Percentiles rank a stretch among this genome's conserved stretches.
Conservation (phyloP, 2,797 vertebrate species). For the Etheostoma perlongum region DNA sequence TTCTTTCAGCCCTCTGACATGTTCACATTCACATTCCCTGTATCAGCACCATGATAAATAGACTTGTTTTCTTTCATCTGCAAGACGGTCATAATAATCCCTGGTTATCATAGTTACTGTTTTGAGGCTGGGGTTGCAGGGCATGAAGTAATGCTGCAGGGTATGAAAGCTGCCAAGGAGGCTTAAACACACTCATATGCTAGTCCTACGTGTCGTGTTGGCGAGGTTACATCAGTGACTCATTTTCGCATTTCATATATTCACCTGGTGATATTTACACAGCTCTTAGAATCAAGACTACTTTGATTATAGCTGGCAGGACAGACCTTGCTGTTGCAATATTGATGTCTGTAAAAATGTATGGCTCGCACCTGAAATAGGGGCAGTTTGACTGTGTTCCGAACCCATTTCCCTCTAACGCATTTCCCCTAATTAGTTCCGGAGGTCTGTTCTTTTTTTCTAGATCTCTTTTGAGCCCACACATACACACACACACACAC, state of each 20-base stretch:
- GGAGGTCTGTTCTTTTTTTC: slow-evolving; percentile 63
- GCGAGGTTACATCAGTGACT: slow-evolving; percentile 33
- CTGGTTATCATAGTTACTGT: slow-evolving; percentile 34
- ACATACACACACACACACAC: background rate
- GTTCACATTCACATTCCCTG: slow-evolving; percentile 16
- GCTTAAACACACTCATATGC: slow-evolving; percentile 25
- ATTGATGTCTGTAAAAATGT: slow-evolving; percentile 73
- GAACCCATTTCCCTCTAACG: slow-evolving; percentile 72
- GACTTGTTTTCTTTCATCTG: slow-evolving; percentile 17
- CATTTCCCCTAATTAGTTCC: slow-evolving; percentile 79
- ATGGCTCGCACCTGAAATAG: slow-evolving; percentile 68
- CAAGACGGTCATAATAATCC: slow-evolving; percentile 22
- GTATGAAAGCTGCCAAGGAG: slow-evolving; percentile 27
- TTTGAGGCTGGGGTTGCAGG: background rate
- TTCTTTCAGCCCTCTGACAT: slow-evolving; percentile 32
- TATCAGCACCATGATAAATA: slow-evolving; percentile 16
- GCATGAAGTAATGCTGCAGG: background rate
- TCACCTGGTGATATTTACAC: slow-evolving; percentile 57
- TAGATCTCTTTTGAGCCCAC: slow-evolving; percentile 35
- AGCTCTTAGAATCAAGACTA: slow-evolving; percentile 43
- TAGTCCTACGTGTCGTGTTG: slow-evolving; percentile 38
- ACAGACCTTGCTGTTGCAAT: slow-evolving; percentile 58
- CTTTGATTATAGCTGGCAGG: slow-evolving; percentile 60
- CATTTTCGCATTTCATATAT: slow-evolving; percentile 39
- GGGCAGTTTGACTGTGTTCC: slow-evolving; percentile 67